Conservation (phyloP, 2,888 invertebrate species). For the Acholoe squamosa region DNA sequence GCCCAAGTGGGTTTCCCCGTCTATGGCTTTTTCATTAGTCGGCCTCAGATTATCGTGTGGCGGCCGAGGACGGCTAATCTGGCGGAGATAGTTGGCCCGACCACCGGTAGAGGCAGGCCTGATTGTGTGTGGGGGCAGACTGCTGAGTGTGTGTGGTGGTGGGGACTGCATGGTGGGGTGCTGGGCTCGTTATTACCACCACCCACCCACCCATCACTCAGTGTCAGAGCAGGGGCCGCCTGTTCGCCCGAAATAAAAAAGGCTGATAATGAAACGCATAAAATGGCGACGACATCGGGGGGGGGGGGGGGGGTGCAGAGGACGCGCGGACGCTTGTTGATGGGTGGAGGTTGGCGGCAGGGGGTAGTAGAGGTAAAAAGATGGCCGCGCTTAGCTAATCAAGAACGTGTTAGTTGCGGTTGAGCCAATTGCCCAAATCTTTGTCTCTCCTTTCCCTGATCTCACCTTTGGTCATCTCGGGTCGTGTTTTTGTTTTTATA, state of each 20-base stretch:
- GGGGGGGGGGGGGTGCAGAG: neutral
- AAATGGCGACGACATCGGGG: neutral
- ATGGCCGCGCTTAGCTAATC: neutral
- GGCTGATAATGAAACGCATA: constrained; percentile 28
- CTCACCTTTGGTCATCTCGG: too few species aligned
- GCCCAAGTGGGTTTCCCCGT: constrained; percentile 45
- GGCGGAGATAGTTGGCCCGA: neutral
- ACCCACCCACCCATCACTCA: neutral
- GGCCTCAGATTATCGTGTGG: constrained; percentile 25
- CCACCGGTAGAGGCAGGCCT: neutral
- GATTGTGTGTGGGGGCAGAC: constrained; percentile 18
- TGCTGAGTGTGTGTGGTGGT: neutral
- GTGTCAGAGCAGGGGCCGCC: constrained; percentile 6
- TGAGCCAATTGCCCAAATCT: constrained; percentile 18
- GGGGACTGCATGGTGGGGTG: neutral
- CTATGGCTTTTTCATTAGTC: constrained; percentile 51
- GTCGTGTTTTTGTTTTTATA: too few species aligned
- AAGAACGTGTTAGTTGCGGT: constrained; percentile 2
- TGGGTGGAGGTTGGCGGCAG: neutral
- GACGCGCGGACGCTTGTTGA: constrained; percentile 13
- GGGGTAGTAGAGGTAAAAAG: neutral
- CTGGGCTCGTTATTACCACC: neutral
- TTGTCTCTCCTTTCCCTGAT: neutral
- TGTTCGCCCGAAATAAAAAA: neutral
- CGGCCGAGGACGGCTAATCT: neutral